Base-by-base conservation (phyloP, 2,797 vertebrate species). In the Eleutherodactylus coqui region DNA sequence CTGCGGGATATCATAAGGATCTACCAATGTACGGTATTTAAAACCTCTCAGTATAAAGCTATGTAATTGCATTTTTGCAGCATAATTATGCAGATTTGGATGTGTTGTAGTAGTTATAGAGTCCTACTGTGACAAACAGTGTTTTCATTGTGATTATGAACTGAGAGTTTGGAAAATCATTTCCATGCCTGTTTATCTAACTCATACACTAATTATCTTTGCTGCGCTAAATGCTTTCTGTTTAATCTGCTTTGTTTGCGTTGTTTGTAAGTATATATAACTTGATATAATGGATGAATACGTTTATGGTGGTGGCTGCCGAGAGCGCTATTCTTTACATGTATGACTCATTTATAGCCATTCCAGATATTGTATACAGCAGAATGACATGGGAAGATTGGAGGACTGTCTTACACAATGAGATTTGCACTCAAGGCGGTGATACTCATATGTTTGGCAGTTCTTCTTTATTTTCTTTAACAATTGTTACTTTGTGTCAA, bases 91-190 rank as follows among this genome's bases (percentile, higher is more conserved):
- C 41, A 78, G 32, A 85, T 85, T 55, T 32, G 32, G 34, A 29
- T 77, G 58, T 77, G 75, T 78, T 45, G 62, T 53, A 27, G 75
- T 69, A 29, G 75, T 85, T 79, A 47, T 21, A 60, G 84, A 47
- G 7, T 79, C 76, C 76, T 72, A 72, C 76, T 72, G 84, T 79
- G 84, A 85, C 75, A 72, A 79, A 72, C 62, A 5, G 73, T 70
- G 84, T 79, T 47, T 85, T 79, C 36, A 55, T 79, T 73, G 76
- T 60, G 32, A 79, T 58, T 79, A 43, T 79, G 62, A 79, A 41
- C 36, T 24, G 29, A 58, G 41, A 24, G n/a, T 79, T 82, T 73
- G 34, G 45, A 58, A 53, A 51, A 81, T 81, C 1, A 69, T 81
- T 79, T 70, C n/a, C 67, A 16, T 38, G 16, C 24, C 62, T 85